Base-by-base conservation (phyloP, 1,140 invertebrate genomes). In the Ostrea edulis region DNA sequence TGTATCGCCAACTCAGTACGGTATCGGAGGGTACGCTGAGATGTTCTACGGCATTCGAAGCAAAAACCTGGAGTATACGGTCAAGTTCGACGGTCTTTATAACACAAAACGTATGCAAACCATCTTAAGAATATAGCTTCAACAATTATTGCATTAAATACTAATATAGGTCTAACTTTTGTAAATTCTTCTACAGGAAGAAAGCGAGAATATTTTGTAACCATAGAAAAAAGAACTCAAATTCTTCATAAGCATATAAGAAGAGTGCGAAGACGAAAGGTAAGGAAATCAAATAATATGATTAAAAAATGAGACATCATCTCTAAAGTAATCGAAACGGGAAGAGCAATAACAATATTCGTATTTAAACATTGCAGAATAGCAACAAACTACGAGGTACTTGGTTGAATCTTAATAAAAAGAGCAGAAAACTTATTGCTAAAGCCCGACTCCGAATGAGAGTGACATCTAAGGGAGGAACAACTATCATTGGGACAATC, bases 161-260 rank as follows among this genome's bases (percentile, higher is more conserved):
- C 44, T 17, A 52, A 17, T 8, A 84, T n/a, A 53, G 20, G n/a
- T 44, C 2, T 20, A 12, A 22, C 20, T 84, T 84, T 14, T 20
- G 44, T 84, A 62, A 52, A 84, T 84, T 17, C 14, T 84, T 84
- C 8, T 54, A n/a, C 29, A 89, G 88, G 88, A 58, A 55, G 71
- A 84, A 77, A 82, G 55, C 88, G 84, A 17, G 88, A 89, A 89
- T 89, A 86, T 62, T 89, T 89, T 83, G 86, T 89, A 20, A 89
- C 88, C 0, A 89, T 89, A 5, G 88, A 89, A 54, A 86, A 85
- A 58, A 86, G 85, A 55, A 89, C 88, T 9, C 86, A 89, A 77
- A 89, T 89, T 81, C 68, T 89, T 0, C 53, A 89, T 62, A 82
- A 89, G 58, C 81, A 58, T 52, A 87, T 51, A 25, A 68, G 81